Evolutionary conservation across 2,797 vertebrate species (phyloP).

Genomic region (Thaleichthys pacificus): DNA sequence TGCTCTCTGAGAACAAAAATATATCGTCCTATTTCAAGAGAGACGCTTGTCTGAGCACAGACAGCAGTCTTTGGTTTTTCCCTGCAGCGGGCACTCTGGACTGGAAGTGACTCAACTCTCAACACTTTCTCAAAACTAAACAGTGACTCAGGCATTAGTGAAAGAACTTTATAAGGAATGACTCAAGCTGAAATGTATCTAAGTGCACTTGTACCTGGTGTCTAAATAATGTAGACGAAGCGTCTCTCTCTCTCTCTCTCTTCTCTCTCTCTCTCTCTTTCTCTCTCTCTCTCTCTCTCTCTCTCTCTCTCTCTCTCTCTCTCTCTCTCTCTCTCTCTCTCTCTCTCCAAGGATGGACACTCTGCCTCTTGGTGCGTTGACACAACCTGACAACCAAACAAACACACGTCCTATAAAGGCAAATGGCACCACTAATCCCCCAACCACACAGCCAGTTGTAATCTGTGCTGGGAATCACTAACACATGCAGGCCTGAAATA

Average conservation of each 20-base stretch:
- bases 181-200: neutral
- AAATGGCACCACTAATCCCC: slow-evolving; percentile 7
- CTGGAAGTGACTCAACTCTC: slow-evolving; percentile 1
- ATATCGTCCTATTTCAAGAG: slow-evolving; percentile 27
- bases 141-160: neutral
- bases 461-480: slow-evolving; percentile 15
- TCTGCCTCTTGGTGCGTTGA: slow-evolving; percentile 1
- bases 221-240: no score
- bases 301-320: no score
- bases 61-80: neutral
- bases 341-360: slow-evolving; percentile 1
- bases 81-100: neutral
- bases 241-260: no score
- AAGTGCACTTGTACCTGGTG: no score
- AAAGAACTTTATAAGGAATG: neutral
- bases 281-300: no score
- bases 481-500: slow-evolving; percentile 21
- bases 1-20: slow-evolving; percentile 8
- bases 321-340: no score
- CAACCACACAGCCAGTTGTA: slow-evolving; percentile 11
- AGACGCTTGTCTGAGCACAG: slow-evolving; percentile 7
- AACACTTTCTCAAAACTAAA: neutral
- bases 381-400: slow-evolving; percentile 21
- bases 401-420: slow-evolving; percentile 14
- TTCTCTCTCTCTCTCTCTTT: no score